Conservation (phyloP, 2,797 vertebrate genomes). For the Myotis daubentonii region DNA sequence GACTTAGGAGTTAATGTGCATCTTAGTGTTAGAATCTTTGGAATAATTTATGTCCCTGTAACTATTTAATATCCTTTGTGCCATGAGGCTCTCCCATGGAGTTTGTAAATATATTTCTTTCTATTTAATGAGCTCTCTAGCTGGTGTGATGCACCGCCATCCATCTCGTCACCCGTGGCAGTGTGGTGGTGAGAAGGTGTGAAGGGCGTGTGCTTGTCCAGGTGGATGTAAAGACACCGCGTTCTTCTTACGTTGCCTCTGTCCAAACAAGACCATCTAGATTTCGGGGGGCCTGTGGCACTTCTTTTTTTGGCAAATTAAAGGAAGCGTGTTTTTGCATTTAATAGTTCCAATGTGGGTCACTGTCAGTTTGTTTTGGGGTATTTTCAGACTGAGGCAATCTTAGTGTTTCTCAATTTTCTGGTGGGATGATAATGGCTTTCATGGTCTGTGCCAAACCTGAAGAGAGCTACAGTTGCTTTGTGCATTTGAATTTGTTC, state of each 20-base stretch:
- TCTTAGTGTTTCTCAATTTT: slow-evolving; percentile 22
- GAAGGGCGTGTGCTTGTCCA: background rate
- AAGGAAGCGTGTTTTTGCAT: slow-evolving; percentile 47
- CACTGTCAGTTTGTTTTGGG: background rate
- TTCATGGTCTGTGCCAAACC: background rate
- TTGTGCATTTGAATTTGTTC: background rate
- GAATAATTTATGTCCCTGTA: slow-evolving; percentile 71
- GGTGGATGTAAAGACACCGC: background rate
- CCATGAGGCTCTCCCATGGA: background rate
- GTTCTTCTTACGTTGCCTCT: background rate
- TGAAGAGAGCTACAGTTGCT: background rate
- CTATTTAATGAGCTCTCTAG: slow-evolving; percentile 49
- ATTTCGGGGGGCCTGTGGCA: background rate
- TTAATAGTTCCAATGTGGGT: background rate
- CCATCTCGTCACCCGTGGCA: background rate
- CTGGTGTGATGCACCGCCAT: background rate
- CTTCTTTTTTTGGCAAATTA: background rate
- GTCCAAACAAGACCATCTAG: background rate
- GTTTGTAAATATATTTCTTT: slow-evolving; percentile 59
- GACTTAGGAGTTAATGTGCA: background rate
- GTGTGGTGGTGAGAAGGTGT: background rate
- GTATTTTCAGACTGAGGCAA: slow-evolving; percentile 34
- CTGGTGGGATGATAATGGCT: slow-evolving; percentile 6
- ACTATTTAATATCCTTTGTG: slow-evolving; percentile 70
- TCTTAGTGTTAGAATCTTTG: slow-evolving; percentile 46